Percentiles rank a stretch among this genome's conserved stretches.
These are phyloP conservation scores for Camponotus vicinus DNA, from an alignment of 1,140 invertebrate genomes.

Conservation along the genomic window DNA sequence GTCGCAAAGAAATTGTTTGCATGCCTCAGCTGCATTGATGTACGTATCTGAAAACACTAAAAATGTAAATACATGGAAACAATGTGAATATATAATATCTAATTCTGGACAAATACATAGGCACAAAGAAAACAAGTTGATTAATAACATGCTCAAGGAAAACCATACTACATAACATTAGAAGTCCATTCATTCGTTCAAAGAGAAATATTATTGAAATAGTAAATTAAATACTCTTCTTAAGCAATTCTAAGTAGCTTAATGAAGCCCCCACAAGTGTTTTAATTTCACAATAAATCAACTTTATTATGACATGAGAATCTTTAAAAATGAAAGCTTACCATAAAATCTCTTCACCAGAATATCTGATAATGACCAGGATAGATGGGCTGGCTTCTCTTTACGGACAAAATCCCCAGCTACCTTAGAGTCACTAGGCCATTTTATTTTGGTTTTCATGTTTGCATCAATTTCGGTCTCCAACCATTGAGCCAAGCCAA, in stretches of 20 bases:
- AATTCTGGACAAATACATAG: background rate
- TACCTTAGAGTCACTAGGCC: background rate
- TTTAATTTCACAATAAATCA: background rate
- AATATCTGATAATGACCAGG: background rate
- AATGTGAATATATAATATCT: background rate
- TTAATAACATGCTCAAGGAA: background rate
- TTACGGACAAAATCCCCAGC: background rate
- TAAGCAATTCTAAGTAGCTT: background rate
- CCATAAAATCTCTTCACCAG: background rate
- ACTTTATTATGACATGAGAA: background rate
- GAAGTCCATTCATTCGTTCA: background rate
- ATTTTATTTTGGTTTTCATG: slow-evolving; percentile 11
- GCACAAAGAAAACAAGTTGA: background rate
- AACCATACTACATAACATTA: background rate
- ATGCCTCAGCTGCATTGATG: background rate
- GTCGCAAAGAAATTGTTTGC: background rate
- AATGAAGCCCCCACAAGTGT: background rate
- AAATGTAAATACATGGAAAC: background rate
- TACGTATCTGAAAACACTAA: background rate
- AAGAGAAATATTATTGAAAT: background rate
- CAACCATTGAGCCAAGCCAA: slow-evolving; percentile 1
- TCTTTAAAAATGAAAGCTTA: background rate
- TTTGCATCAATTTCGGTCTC: background rate
- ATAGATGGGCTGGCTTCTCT: background rate
- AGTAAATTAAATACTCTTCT: slow-evolving; percentile 3